Percentiles rank a stretch among this genome's conserved stretches.
Conservation (phyloP, 1,140 invertebrate genomes). For the Eulimnadia texana region DNA sequence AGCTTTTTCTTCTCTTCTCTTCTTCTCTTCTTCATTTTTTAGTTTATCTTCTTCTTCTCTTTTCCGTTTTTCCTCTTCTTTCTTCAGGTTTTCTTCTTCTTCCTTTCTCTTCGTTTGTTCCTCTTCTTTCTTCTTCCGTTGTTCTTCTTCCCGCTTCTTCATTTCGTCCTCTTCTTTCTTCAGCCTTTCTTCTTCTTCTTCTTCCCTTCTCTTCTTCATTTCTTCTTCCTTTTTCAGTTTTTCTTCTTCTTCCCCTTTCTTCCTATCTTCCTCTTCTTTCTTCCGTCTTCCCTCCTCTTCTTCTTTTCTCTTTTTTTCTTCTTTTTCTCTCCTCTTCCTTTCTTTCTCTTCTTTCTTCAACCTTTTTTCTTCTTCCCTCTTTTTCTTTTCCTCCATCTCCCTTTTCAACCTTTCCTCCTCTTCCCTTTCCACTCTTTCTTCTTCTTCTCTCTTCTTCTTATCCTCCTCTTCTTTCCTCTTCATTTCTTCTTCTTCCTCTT, state of each 20-base stretch:
- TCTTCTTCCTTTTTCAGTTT: background rate
- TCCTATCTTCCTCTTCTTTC: background rate
- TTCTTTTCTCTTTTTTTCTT: background rate
- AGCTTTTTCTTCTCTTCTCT: background rate
- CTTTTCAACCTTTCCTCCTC: background rate
- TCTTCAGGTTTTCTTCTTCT: background rate
- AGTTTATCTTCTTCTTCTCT: background rate
- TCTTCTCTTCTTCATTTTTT: background rate
- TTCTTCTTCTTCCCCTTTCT: background rate
- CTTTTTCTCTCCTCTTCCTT: background rate
- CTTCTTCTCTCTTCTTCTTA: slow-evolving; percentile 6
- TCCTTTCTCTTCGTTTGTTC: background rate
- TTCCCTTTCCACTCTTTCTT: background rate
- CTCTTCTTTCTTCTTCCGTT: background rate
- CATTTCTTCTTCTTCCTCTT: slow-evolving; percentile 4
- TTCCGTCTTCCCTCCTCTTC: background rate
- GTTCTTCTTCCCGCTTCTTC: background rate
- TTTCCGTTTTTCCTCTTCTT: background rate
- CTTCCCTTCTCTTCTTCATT: background rate
- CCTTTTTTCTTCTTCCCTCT: background rate
- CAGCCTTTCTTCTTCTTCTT: background rate
- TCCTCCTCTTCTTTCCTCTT: slow-evolving; percentile 4
- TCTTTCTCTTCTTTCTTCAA: background rate
- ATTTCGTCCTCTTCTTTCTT: background rate
- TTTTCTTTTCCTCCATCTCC: background rate